Evolutionary conservation across 2,797 vertebrate genomes (phyloP).

Genomic region (Chaenodraco wilsoni): DNA sequence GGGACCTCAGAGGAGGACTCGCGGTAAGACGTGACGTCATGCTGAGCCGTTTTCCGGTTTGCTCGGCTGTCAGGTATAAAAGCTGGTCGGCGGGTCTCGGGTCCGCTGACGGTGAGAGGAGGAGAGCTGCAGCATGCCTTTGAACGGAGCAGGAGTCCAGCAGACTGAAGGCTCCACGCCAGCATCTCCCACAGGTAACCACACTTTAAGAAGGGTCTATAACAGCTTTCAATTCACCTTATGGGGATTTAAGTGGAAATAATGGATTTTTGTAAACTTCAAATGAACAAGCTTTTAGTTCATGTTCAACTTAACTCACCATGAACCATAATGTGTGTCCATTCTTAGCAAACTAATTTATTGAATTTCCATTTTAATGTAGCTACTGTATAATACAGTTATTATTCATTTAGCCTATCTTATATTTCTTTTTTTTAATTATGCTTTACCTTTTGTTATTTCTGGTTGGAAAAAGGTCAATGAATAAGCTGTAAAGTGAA

Average conservation of each 20-base stretch:
- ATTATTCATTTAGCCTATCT: neutral
- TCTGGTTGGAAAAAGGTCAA: neutral
- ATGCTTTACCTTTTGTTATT: neutral
- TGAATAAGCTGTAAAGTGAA: neutral
- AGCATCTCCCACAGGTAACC: slow-evolving; percentile 58
- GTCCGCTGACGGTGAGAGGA: neutral
- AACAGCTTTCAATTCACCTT: neutral
- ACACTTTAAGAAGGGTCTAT: neutral
- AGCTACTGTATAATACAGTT: neutral
- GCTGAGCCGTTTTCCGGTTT: neutral
- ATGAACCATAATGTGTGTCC: neutral
- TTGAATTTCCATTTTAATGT: neutral
- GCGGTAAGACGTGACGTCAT: slow-evolving; percentile 49
- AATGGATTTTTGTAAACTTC: neutral
- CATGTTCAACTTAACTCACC: neutral
- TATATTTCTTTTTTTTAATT: neutral
- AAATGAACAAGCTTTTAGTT: neutral
- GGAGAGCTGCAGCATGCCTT: slow-evolving; percentile 59
- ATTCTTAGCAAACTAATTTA: neutral
- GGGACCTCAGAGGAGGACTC: slow-evolving; percentile 54
- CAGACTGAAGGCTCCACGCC: slow-evolving; percentile 33
- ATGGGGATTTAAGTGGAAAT: neutral
- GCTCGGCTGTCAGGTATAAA: slow-evolving; percentile 53
- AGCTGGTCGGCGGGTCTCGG: slow-evolving; percentile 15
- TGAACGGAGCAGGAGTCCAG: slow-evolving; percentile 41